Conservation (phyloP, 1,140 invertebrate genomes). For the Caerostris extrusa region DNA sequence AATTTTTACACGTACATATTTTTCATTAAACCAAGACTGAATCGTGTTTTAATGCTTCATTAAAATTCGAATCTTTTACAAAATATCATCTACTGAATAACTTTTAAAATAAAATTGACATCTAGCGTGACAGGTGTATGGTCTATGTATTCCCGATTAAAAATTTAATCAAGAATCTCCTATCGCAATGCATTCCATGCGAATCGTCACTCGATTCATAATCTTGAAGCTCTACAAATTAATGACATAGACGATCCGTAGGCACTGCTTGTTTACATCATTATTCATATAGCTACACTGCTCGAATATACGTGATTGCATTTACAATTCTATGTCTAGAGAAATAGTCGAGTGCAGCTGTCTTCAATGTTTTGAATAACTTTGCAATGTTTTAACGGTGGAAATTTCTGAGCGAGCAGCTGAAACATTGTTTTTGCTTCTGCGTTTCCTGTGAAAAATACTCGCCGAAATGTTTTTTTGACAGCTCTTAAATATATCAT, state of each 20-base stretch:
- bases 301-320: neutral
- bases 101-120: too few relatives aligned
- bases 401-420: neutral
- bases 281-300: neutral
- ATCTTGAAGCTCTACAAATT: neutral
- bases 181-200: too few relatives aligned
- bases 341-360: neutral
- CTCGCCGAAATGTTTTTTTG: neutral
- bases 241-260: neutral
- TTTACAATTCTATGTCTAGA: neutral
- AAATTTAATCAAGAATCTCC: too few relatives aligned
- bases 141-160: too few relatives aligned
- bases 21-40: too few relatives aligned
- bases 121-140: too few relatives aligned
- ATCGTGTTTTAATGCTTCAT: too few relatives aligned
- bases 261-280: neutral
- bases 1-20: too few relatives aligned
- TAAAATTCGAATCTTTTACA: too few relatives aligned
- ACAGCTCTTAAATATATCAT: constrained; percentile 11
- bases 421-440: neutral
- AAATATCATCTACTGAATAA: too few relatives aligned
- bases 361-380: neutral
- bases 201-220: too few relatives aligned
- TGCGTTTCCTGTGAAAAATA: neutral
- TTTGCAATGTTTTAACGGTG: neutral